Conservation (phyloP, 2,888 invertebrate genomes). For the Aporophyla lueneburgensis region DNA sequence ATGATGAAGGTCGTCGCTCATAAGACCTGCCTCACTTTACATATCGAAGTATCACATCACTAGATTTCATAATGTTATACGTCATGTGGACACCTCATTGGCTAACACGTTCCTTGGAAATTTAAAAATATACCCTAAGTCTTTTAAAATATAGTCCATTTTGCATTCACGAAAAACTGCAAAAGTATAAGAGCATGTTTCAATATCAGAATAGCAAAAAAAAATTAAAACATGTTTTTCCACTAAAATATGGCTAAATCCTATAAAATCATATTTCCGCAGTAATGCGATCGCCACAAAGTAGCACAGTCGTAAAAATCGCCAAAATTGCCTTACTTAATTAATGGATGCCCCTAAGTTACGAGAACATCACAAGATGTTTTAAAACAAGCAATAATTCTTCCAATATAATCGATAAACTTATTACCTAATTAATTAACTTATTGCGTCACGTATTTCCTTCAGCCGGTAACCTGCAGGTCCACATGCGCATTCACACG, state of each 20-base stretch:
- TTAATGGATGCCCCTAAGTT: too few relatives aligned
- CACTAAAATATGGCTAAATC: too few relatives aligned
- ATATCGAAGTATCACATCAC: constrained; percentile 6
- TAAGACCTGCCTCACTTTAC: constrained; percentile 28
- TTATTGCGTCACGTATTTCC: not conserved
- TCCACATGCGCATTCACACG: constrained; percentile 84
- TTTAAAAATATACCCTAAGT: not conserved
- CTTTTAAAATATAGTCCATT: not conserved
- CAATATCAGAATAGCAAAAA: not conserved
- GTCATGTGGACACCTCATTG: too few relatives aligned
- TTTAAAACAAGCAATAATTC: not conserved
- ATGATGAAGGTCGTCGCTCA: constrained; percentile 10
- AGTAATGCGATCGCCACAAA: too few relatives aligned
- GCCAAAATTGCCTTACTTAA: too few relatives aligned
- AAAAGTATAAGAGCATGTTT: not conserved
- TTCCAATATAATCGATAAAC: not conserved
- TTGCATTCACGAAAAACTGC: not conserved
- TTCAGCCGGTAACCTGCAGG: constrained; percentile 82
- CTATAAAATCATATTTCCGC: too few relatives aligned
- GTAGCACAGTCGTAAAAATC: too few relatives aligned
- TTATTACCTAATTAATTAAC: not conserved
- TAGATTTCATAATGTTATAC: constrained; percentile 4
- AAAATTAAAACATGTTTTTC: too few relatives aligned
- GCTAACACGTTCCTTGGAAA: not conserved
- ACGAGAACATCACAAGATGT: too few relatives aligned